Conservation (phyloP, 64 coral and sea anemone genomes). For the Acropora yongei region DNA sequence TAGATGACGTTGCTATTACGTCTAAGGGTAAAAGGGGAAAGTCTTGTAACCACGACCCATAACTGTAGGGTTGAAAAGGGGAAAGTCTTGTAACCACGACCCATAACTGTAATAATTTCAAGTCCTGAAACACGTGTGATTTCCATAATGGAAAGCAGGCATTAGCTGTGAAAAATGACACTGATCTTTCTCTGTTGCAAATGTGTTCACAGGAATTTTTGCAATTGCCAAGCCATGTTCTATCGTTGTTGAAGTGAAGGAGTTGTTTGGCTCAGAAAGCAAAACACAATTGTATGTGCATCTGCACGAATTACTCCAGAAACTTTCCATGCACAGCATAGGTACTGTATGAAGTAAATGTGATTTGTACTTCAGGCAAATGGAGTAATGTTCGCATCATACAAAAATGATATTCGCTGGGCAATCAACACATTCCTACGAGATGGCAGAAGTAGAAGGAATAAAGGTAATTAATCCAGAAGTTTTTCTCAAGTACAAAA, state of each 20-base stretch:
- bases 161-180: neutral
- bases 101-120: neutral
- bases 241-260: neutral
- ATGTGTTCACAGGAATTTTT: neutral
- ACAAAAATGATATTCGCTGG: neutral
- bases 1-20: neutral
- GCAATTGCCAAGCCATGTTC: neutral
- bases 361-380: neutral
- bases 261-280: neutral
- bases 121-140: neutral
- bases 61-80: neutral
- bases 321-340: neutral
- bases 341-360: neutral
- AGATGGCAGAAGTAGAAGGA: neutral
- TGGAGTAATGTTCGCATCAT: neutral
- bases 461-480: neutral
- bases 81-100: neutral
- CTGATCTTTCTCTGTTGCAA: neutral
- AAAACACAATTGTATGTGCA: neutral
- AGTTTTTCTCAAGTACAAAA: neutral
- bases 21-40: neutral
- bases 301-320: neutral
- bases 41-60: too few relatives aligned
- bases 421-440: neutral
- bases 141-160: too few relatives aligned